Percentiles rank a stretch among this genome's conserved stretches.
Conservation (phyloP, 2,797 vertebrate genomes). For the Micrastur ruficollis region DNA sequence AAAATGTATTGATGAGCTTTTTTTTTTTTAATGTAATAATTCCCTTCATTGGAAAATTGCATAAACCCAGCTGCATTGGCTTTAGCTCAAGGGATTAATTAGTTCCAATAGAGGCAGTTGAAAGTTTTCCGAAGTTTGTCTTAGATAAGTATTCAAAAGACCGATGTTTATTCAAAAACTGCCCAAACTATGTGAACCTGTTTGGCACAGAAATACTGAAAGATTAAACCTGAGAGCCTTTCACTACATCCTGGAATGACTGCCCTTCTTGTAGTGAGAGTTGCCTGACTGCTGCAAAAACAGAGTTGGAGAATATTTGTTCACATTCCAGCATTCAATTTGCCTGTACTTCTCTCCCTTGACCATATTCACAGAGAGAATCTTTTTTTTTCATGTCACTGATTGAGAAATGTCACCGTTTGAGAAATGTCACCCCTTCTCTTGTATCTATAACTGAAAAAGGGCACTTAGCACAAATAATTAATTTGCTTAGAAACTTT, state of each 20-base stretch:
- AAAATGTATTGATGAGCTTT: neutral
- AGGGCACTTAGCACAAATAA: neutral
- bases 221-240: slow-evolving; percentile 19
- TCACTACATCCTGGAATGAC: neutral
- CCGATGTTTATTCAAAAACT: neutral
- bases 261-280: neutral
- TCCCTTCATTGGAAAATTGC: neutral
- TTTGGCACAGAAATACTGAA: slow-evolving; percentile 2
- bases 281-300: neutral
- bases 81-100: slow-evolving; percentile 26
- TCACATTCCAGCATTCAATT: neutral
- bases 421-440: neutral
- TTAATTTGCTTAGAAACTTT: neutral
- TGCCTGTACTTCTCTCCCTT: neutral
- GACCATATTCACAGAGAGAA: neutral
- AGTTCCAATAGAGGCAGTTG: neutral
- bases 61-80: neutral
- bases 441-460: neutral
- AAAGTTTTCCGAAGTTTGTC: neutral
- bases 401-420: neutral
- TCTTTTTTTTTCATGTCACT: neutral
- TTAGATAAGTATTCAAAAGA: slow-evolving; percentile 19
- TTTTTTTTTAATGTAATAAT: neutral
- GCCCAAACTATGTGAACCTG: neutral
- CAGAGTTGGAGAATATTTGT: neutral